Percentiles rank a stretch among this genome's conserved stretches.
Evolutionary conservation across 2,888 invertebrate genomes (phyloP).

Genomic region (Spialia ferax): DNA sequence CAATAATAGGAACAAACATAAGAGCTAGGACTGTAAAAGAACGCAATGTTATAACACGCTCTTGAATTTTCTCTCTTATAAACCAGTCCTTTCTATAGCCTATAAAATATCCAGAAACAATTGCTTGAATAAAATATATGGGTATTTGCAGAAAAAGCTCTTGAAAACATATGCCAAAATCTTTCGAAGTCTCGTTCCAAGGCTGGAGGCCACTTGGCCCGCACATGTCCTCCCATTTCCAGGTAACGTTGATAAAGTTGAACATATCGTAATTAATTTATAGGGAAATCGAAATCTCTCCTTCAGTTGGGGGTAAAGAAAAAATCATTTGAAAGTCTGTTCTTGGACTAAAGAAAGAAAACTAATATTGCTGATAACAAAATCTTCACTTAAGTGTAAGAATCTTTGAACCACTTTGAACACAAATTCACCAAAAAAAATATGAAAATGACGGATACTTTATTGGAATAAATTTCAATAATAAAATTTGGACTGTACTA

Average conservation of each 20-base stretch:
- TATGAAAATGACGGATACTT: too few species aligned
- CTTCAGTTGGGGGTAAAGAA: not conserved
- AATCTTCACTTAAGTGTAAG: not conserved
- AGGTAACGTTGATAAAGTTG: slow-evolving; percentile 65
- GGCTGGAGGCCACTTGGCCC: slow-evolving; percentile 90
- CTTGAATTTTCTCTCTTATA: slow-evolving; percentile 87
- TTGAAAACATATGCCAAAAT: slow-evolving; percentile 95
- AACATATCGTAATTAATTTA: slow-evolving; percentile 50
- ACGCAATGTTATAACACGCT: slow-evolving; percentile 88
- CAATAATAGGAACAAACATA: slow-evolving; percentile 89
- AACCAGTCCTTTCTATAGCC: slow-evolving; percentile 89
- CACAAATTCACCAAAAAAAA: not conserved
- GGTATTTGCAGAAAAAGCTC: slow-evolving; percentile 93
- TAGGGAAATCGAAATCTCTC: not conserved
- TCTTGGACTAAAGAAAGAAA: not conserved
- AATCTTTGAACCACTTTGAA: not conserved
- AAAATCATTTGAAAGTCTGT: not conserved
- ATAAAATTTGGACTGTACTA: too few species aligned
- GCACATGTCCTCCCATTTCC: slow-evolving; percentile 93
- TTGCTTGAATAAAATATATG: slow-evolving; percentile 90
- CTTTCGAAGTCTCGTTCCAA: slow-evolving; percentile 90
- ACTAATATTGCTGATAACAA: not conserved
- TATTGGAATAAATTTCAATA: too few species aligned
- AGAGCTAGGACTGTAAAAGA: slow-evolving; percentile 88
- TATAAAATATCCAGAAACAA: slow-evolving; percentile 93